Evolutionary conservation across 2,888 invertebrate species (phyloP), one percentile per base, ranked within the genome.

Genomic region (Drosophila siamana): DNA sequence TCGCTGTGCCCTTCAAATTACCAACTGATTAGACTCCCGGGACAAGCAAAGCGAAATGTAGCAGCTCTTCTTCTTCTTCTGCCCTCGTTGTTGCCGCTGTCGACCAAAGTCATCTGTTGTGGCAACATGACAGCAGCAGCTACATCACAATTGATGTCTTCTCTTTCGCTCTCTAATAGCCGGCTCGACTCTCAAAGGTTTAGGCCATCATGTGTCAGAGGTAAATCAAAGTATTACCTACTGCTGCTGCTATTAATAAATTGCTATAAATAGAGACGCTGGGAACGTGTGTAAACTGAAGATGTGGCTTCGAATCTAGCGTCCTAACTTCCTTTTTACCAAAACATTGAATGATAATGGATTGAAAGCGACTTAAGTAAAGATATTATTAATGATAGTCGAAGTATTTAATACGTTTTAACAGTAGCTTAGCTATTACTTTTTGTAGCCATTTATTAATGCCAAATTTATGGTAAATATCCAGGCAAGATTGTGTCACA

Each of bases 21-120:
- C 81, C 67, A 71, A 74, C 85, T 81, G 86, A 88, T 86, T 86
- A 86, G 86, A 88, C 86, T 81, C 88, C 59, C 63, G 85, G 86
- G 85, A 84, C 61, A 54, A 33, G 13, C 40, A 6, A n/a, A n/a
- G n/a, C 22, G 19, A 41, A 19, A 26, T 69, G 61, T 24, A 51
- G n/a, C 19, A 51, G 16, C 44, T n/a, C n/a, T n/a, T n/a, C n/a
- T n/a, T 54, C 16, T 51, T 56, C 40, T 52, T 26, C 22, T 9
- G 11, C 26, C 8, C 7, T 28, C 8, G 54, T 38, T 60, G 28
- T n/a, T 46, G 26, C 13, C 46, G 28, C 54, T 46, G 57, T 41
- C 26, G 69, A 47, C 70, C 64, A 74, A 41, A 62, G 51, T 47
- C 80, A 82, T 85, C 74, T 63, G 73, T 72, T 78, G 79, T 68